Conservation (phyloP, 2,888 invertebrate genomes). For the Acleris sparsana region DNA sequence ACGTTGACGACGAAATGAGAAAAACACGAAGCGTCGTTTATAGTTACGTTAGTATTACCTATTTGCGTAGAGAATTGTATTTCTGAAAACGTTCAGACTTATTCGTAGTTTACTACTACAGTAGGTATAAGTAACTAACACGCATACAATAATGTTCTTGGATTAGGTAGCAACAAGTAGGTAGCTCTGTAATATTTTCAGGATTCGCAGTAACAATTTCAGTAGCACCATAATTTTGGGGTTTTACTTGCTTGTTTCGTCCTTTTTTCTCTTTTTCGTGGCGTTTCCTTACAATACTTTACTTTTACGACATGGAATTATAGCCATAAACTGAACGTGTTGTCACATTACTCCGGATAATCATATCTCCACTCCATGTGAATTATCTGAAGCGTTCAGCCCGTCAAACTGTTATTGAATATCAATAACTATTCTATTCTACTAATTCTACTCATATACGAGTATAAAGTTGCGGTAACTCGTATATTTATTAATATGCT, state of each 20-base stretch:
- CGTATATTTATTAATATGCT: background rate
- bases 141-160: too few relatives aligned
- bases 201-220: constrained; percentile 13
- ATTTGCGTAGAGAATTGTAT: background rate
- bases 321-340: constrained; percentile 31
- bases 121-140: too few relatives aligned
- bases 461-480: too few relatives aligned
- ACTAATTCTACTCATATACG: too few relatives aligned
- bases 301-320: constrained; percentile 18
- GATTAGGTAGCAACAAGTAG: constrained; percentile 22
- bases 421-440: constrained; percentile 44
- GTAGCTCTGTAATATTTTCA: constrained; percentile 18
- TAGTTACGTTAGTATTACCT: background rate
- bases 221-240: constrained; percentile 14
- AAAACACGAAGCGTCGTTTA: background rate
- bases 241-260: constrained; percentile 12
- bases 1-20: background rate
- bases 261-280: constrained; percentile 12
- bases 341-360: constrained; percentile 42
- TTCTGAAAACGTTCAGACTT: too few relatives aligned
- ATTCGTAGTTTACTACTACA: too few relatives aligned
- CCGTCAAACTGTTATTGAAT: constrained; percentile 53
- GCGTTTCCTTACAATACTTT: constrained; percentile 10
- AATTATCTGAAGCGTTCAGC: constrained; percentile 48
- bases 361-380: constrained; percentile 44